phyloP scores from a whole-genome alignment of 2,888 invertebrate species.

The Tuberolachnus salignus region DNA sequence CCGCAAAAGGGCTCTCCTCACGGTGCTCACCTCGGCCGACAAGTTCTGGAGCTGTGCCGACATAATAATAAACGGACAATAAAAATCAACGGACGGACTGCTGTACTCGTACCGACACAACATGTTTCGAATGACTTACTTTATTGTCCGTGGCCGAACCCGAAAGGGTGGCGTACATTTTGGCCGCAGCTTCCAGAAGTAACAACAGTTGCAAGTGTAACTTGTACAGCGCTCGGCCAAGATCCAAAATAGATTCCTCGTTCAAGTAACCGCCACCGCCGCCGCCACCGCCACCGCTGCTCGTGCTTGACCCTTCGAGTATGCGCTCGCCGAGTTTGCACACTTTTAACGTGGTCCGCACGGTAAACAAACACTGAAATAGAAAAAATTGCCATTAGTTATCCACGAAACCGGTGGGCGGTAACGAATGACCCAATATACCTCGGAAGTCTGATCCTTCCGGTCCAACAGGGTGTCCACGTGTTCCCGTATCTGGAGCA shows the following conservation, averaged over 20 bases:
- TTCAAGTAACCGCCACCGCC: constrained; percentile 63
- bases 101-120: neutral
- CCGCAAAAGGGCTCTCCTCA: constrained; percentile 68
- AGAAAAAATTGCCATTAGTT: neutral
- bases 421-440: constrained; percentile 61
- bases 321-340: constrained; percentile 80
- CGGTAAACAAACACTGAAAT: constrained; percentile 45
- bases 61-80: constrained; percentile 9
- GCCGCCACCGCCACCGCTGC: constrained; percentile 63
- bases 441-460: constrained; percentile 85
- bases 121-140: constrained; percentile 62
- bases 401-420: neutral
- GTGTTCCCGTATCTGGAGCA: constrained; percentile 93
- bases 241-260: constrained; percentile 77
- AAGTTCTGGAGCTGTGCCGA: constrained; percentile 69
- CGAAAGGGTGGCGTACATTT: constrained; percentile 75
- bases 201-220: constrained; percentile 89
- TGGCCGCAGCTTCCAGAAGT: constrained; percentile 85
- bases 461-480: constrained; percentile 93
- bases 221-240: constrained; percentile 87
- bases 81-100: neutral
- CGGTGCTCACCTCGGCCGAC: constrained; percentile 68
- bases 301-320: constrained; percentile 76
- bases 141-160: constrained; percentile 68
- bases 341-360: constrained; percentile 66